These are phyloP conservation scores for Synanthedon andrenaeformis DNA, from an alignment of 2,888 invertebrate species.

Conservation along the genomic window DNA sequence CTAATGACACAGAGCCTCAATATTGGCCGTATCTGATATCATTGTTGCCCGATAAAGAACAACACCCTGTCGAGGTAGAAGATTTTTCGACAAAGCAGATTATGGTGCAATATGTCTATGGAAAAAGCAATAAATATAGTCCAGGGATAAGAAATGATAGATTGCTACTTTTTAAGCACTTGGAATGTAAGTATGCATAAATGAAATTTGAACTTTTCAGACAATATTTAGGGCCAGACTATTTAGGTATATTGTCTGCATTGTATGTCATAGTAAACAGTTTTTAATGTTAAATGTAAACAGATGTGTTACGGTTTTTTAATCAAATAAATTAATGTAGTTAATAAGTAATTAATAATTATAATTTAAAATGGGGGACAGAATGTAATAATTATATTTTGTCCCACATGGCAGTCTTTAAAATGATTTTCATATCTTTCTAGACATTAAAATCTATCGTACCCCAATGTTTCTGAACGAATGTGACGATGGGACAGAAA, in stretches of 20 bases:
- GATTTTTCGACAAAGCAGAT: slow-evolving; percentile 77
- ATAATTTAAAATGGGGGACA: no score
- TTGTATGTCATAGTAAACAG: no score
- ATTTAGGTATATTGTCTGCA: no score
- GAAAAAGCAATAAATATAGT: slow-evolving; percentile 64
- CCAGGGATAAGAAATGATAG: slow-evolving; percentile 72
- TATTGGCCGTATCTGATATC: slow-evolving; percentile 77
- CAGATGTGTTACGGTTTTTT: no score
- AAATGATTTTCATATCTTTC: slow-evolving; percentile 5
- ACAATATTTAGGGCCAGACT: no score
- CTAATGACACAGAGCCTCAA: slow-evolving; percentile 38
- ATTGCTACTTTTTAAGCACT: slow-evolving; percentile 80
- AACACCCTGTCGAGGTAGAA: slow-evolving; percentile 45
- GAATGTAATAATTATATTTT: no score
- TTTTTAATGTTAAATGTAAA: no score
- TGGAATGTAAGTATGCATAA: slow-evolving; percentile 75
- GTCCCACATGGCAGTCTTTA: no score
- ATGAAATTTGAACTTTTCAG: not conserved
- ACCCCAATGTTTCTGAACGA: slow-evolving; percentile 61
- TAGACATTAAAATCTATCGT: slow-evolving; percentile 55
- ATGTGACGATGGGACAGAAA: slow-evolving; percentile 57
- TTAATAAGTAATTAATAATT: no score
- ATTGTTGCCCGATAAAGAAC: slow-evolving; percentile 52
- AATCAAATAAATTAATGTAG: no score
- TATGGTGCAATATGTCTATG: slow-evolving; percentile 83